phyloP scores from a whole-genome alignment of 2,888 invertebrate species.

The Laothoe populi region DNA sequence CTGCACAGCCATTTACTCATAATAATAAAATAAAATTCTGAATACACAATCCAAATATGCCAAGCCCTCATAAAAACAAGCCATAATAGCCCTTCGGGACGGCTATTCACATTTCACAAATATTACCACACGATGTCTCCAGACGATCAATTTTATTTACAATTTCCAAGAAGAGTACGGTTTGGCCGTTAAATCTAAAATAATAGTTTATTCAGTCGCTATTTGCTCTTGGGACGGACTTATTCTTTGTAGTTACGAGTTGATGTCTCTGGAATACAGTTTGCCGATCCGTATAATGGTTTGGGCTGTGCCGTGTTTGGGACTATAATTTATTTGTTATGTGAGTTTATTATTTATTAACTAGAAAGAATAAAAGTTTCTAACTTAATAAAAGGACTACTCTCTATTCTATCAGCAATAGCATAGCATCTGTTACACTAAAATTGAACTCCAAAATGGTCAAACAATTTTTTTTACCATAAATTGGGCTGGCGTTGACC shows the following conservation, averaged over 20 bases:
- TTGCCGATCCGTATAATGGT: neutral
- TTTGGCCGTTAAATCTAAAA: constrained; percentile 12
- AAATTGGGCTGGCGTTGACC: no score
- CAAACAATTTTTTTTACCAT: no score
- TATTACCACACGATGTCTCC: constrained; percentile 1
- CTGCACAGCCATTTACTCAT: no score
- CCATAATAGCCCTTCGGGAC: neutral
- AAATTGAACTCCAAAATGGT: no score
- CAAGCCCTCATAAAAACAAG: neutral
- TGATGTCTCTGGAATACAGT: neutral
- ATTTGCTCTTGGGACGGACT: constrained; percentile 20
- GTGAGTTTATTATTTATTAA: neutral
- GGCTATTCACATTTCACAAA: neutral
- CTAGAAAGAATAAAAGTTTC: no score
- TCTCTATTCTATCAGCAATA: no score
- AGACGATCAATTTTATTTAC: constrained; percentile 13
- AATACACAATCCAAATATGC: neutral
- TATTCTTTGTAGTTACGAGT: neutral
- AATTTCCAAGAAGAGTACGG: constrained; percentile 13
- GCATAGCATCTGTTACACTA: no score
- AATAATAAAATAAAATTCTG: neutral
- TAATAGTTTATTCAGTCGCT: constrained; percentile 22
- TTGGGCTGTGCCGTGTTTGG: neutral
- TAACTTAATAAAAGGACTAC: no score
- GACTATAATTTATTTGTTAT: neutral